Base-by-base conservation (phyloP, 2,888 invertebrate genomes). In the Agapostemon virescens region DNA sequence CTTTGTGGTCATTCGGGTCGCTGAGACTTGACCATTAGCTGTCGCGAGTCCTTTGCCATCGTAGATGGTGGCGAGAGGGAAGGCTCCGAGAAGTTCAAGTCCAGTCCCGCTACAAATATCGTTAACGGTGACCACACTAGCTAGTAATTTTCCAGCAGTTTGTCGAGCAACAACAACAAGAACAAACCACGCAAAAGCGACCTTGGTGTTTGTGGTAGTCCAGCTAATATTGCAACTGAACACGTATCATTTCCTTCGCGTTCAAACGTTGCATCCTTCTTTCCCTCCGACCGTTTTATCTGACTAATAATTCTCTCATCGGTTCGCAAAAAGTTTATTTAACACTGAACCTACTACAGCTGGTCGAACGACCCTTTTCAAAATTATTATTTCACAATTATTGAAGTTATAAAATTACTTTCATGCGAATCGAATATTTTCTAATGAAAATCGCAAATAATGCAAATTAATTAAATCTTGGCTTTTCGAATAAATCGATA, bases 141-240 rank as follows among this genome's bases (percentile, higher is more conserved):
- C 87, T 87, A 87, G 90, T 91, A 90, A 90, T 92, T 92, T 92
- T 89, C 85, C 88, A 88, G 84, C 88, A 91, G 91, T 91, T 91
- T 90, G 89, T 86, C 87, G 85, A 90, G 88, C 89, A 90, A 89
- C 88, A 88, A 88, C 90, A 88, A 87, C 87, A 89, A 89, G 89
- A 89, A 86, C 89, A 87, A 88, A 85, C 87, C 83, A 72, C 81
- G 81, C 77, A 79, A 84, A 84, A 84, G 84, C 79, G 80, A 74
- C 83, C 84, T 77, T 73, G 86, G 23, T 20, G 67, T 40, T 81
- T 83, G 82, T 81, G 82, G 84, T 85, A 86, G 88, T 82, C 85
- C 84, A 85, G 84, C 85, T 86, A 89, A 88, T 88, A 88, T 87
- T 77, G 70, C 79, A 30, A 36, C 69, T 36, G 63, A 58, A 40